Percentiles rank a stretch among this genome's conserved stretches.
These are phyloP conservation scores for Cathartes aura DNA, from an alignment of 2,113 vertebrate genomes.

Conservation along the genomic window DNA sequence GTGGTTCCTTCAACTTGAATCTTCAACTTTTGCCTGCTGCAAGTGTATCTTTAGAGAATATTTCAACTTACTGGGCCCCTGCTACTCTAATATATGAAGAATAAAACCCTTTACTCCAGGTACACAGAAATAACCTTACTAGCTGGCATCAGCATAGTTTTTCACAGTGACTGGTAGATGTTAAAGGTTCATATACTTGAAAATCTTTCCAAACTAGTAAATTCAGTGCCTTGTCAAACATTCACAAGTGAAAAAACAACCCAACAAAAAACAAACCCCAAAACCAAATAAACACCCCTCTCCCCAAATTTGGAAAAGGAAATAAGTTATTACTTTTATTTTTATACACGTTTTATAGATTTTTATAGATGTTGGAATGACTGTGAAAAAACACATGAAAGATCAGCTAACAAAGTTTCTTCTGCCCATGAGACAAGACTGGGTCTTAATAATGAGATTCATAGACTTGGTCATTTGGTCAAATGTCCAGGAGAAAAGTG, in stretches of 20 bases:
- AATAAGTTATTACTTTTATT: not conserved
- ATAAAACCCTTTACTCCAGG: not conserved
- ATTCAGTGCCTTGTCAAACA: not conserved
- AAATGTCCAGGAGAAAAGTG: not conserved
- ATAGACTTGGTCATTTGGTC: not conserved
- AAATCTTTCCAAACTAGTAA: not conserved
- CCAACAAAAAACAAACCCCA: not conserved
- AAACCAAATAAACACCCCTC: not conserved
- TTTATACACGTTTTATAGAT: not conserved
- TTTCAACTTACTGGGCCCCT: not conserved
- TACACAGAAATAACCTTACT: not conserved
- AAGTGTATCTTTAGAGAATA: not conserved
- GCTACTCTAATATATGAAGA: not conserved
- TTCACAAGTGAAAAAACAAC: not conserved
- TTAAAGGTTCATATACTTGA: not conserved
- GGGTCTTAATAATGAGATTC: not conserved
- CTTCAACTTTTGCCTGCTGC: not conserved
- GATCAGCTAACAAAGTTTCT: not conserved
- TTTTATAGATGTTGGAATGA: not conserved
- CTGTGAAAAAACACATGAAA: not conserved
- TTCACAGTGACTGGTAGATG: not conserved
- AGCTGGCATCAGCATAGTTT: not conserved
- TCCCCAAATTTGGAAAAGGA: not conserved
- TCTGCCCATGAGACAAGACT: not conserved
- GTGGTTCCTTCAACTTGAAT: not conserved